Base-by-base conservation (phyloP, 2,797 vertebrate genomes). In the Trichosurus vulpecula region DNA sequence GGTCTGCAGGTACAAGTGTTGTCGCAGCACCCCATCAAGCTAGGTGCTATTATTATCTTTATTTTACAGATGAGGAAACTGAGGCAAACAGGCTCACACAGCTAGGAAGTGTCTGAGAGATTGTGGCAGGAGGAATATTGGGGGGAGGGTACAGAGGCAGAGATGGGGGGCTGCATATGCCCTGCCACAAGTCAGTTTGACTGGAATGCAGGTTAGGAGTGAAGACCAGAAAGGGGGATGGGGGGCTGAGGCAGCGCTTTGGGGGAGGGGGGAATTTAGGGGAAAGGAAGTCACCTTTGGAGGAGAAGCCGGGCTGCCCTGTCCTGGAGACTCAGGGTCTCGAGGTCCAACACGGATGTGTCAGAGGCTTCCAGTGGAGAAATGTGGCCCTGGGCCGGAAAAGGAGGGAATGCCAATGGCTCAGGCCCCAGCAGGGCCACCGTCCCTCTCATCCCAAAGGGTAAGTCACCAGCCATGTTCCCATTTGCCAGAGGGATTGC, bases 271-370 rank as follows among this genome's bases (percentile, higher is more conserved):
- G 31, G 9, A 0, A 0, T 53, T 25, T 0, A 41, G 52, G 3
- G 92, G 8, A 9, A 2, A 93, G 27, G 1, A 30, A 92, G 90
- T 94, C 97, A 99, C 99, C 99, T 99, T 98, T 97, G 99, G 90
- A 99, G 98, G 74, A 99, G 97, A 93, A 99, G 98, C 94, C 95
- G 98, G 91, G 96, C 95, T 51, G 99, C 99, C 95, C 98, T 98
- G 93, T 99, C 98, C 95, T 99, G 99, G 54, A 99, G 98, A 53
- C 98, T 98, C 53, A 99, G 89, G 1, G 99, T 98, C 57, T 99
- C 99, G 27, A 98, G 96, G 91, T 99, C 99, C 56, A 99, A 98
- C 52, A 98, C 98, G 91, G 97, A 94, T 3, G 97, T 97, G 54
- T 99, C 99, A 55, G 98, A 98, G 4, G 98, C 95, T 74, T 99